A percentile compares a stretch with the other conserved stretches of the same genome.
These are phyloP conservation scores for Melanogrammus aeglefinus DNA, from an alignment of 2,797 vertebrate genomes.

Conservation along the genomic window DNA sequence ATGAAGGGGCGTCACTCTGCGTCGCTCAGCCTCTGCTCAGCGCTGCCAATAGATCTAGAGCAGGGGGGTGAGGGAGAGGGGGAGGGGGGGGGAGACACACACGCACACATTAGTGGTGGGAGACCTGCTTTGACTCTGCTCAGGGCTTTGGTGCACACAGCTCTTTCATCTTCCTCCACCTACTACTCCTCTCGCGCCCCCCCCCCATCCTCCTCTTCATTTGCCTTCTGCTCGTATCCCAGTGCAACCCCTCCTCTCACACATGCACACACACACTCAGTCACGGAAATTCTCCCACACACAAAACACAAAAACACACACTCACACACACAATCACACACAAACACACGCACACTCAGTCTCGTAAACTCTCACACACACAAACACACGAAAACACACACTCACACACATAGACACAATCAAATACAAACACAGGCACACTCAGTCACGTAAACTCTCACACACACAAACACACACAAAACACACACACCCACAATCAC, in stretches of 20 bases:
- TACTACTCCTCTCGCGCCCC: neutral
- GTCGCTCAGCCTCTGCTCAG: neutral
- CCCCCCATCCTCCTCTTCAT: conserved; percentile 24
- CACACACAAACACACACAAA: neutral
- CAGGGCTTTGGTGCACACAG: conserved; percentile 51
- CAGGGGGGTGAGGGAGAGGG: neutral
- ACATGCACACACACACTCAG: neutral
- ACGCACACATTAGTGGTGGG: conserved; percentile 39
- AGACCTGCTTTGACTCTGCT: conserved; percentile 54
- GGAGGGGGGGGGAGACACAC: neutral
- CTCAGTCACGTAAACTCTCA: too few species aligned
- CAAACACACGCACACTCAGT: too few species aligned
- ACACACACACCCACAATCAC: too few species aligned
- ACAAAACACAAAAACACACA: too few species aligned
- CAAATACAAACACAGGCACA: too few species aligned
- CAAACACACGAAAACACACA: too few species aligned
- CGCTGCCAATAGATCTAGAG: too few species aligned
- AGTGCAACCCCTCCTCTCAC: neutral
- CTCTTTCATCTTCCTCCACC: conserved; percentile 47
- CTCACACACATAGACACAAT: too few species aligned
- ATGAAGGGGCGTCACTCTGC: neutral
- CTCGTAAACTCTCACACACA: too few species aligned
- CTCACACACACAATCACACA: too few species aligned
- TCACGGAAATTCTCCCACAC: neutral
- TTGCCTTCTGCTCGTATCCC: conserved; percentile 18